Evolutionary conservation across 2,888 invertebrate genomes (phyloP), one percentile per base, ranked within the genome.

Genomic region (Graphium colonna): DNA sequence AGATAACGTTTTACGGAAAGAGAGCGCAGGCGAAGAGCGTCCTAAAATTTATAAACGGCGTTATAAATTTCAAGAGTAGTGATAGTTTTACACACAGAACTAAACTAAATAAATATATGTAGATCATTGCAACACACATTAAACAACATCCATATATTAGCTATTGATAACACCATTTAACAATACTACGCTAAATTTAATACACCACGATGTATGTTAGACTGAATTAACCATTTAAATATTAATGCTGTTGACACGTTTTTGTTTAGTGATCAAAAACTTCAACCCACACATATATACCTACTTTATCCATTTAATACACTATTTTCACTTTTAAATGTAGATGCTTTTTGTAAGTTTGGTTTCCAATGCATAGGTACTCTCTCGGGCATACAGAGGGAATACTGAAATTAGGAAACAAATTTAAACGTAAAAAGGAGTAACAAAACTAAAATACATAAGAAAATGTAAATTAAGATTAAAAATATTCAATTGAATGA

Each of bases 291-390:
- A 64, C 60, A 71, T 70, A 59, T 58, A 73, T 83, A 88, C 87
- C 84, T 85, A 86, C 85, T 68, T 89, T 82, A 90, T 87, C 89
- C 89, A 86, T 89, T 88, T 80, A 88, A 83, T 75, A 90, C 87
- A 84, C 90, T 89, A 90, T 89, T 90, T 87, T 89, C 89, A 82
- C 90, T 90, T 79, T 88, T 90, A 87, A 88, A 88, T 73, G 87
- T 88, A 78, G 89, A 87, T 82, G 89, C 85, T 86, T 89, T 90
- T 79, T 79, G 82, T 80, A 90, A 87, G 82, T 89, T 89, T 77
- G 90, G 89, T 78, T 88, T 87, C 89, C 90, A 90, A 83, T 88
- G 82, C 85, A 90, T 89, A 72, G 88, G 84, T 72, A 90, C 84
- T 86, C 90, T 87, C 76, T 88, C 86, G 75, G 90, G 90, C 90